Evolutionary conservation across 2,797 vertebrate species (phyloP).

Genomic region (Poecilia picta): DNA sequence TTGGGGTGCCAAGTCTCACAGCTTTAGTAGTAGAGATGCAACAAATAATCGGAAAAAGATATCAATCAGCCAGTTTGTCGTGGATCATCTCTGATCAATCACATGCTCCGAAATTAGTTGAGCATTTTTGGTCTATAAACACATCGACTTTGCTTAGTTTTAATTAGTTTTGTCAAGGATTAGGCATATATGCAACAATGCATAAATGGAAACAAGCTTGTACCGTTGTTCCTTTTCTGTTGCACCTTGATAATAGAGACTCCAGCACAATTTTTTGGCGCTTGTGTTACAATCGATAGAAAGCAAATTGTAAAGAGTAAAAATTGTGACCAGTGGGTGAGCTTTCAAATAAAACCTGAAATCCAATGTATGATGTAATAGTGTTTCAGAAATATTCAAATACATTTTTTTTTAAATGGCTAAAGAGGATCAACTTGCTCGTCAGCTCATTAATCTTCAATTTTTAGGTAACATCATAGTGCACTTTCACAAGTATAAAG

Average conservation of each 20-base stretch:
- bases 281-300: background rate
- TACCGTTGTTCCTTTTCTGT: background rate
- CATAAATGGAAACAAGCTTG: background rate
- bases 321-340: background rate
- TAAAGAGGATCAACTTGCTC: background rate
- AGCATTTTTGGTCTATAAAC: background rate
- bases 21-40: background rate
- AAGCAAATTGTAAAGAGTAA: background rate
- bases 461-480: background rate
- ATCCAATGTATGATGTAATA: background rate
- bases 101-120: background rate
- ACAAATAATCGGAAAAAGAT: background rate
- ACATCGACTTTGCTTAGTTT: background rate
- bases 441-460: background rate
- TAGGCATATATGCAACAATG: background rate
- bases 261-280: background rate
- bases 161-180: background rate
- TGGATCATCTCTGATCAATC: background rate
- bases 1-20: slow-evolving; percentile 6
- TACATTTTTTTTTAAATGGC: background rate
- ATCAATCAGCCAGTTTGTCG: background rate
- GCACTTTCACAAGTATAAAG: background rate
- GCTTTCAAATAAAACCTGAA: background rate
- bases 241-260: background rate
- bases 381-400: background rate